phyloP scores from a whole-genome alignment of 2,888 invertebrate species.

The Pheosia tremula region DNA sequence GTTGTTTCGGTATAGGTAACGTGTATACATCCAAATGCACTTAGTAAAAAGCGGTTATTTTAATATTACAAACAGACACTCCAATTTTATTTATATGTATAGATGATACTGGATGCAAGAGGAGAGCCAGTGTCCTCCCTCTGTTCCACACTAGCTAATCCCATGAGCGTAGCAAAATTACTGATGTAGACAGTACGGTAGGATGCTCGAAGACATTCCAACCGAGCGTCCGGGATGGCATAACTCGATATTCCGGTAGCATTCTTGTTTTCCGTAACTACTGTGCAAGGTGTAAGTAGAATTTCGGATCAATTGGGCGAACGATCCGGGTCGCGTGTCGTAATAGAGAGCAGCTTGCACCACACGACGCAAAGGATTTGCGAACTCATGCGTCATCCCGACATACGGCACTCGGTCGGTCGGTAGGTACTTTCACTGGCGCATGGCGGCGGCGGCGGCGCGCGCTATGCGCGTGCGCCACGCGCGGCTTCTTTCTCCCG shows the following conservation, averaged over 20 bases:
- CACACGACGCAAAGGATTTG: background rate
- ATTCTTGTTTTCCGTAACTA: background rate
- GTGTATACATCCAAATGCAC: too few relatives aligned
- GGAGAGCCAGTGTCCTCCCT: too few relatives aligned
- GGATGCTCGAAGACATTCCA: background rate
- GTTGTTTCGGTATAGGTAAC: too few relatives aligned
- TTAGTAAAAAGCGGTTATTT: too few relatives aligned
- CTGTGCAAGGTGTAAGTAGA: constrained; percentile 2
- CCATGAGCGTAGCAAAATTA: too few relatives aligned
- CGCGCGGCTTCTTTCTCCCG: constrained; percentile 4
- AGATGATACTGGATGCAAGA: too few relatives aligned
- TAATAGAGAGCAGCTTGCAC: background rate
- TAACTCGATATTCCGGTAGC: background rate
- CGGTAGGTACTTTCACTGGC: constrained; percentile 5
- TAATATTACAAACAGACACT: too few relatives aligned
- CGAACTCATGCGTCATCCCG: constrained; percentile 2
- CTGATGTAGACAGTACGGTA: too few relatives aligned
- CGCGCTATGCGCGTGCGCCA: background rate
- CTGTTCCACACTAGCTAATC: too few relatives aligned
- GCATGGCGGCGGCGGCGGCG: background rate
- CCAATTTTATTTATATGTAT: too few relatives aligned
- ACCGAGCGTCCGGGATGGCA: constrained; percentile 4
- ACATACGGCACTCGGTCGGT: background rate
- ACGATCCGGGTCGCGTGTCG: background rate
- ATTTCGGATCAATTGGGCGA: background rate